Evolutionary conservation across 2,797 vertebrate genomes (phyloP).

Genomic region (Leptodactylus fallax): DNA sequence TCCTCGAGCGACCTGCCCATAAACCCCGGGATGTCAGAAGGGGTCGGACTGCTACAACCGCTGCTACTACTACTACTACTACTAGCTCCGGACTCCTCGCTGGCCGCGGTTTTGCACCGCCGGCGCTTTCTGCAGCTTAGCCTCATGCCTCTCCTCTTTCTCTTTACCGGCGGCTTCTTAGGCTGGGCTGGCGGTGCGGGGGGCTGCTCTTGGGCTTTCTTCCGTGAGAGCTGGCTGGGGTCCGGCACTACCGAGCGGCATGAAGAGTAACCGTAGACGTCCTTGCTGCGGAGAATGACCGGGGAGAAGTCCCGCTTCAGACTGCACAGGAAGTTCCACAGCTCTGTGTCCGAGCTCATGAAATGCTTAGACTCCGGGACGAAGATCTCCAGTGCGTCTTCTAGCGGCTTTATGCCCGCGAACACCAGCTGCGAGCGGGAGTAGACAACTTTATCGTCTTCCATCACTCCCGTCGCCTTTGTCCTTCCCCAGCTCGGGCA

Average conservation of each 20-base stretch:
- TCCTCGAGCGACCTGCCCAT: conserved; percentile 73
- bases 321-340: conserved; percentile 83
- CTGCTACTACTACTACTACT: conserved; percentile 12
- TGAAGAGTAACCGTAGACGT: conserved; percentile 81
- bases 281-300: conserved; percentile 80
- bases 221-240: conserved; percentile 64
- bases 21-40: conserved; percentile 60
- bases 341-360: conserved; percentile 82
- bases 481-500: conserved; percentile 33
- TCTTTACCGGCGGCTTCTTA: conserved; percentile 43
- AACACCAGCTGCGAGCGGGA: conserved; percentile 78
- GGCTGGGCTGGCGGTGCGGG: neutral
- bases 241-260: conserved; percentile 79
- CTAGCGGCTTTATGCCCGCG: conserved; percentile 76
- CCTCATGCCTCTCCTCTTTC: neutral
- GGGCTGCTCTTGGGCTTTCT: conserved; percentile 58
- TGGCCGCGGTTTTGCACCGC: conserved; percentile 29
- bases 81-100: neutral
- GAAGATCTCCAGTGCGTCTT: conserved; percentile 81
- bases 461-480: conserved; percentile 60
- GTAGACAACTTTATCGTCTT: conserved; percentile 78
- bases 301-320: conserved; percentile 81
- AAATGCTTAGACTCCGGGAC: conserved; percentile 81
- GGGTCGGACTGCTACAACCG: conserved; percentile 33
- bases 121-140: conserved; percentile 34